phyloP scores from a whole-genome alignment of 2,888 invertebrate species.

The Macaria liturata region DNA sequence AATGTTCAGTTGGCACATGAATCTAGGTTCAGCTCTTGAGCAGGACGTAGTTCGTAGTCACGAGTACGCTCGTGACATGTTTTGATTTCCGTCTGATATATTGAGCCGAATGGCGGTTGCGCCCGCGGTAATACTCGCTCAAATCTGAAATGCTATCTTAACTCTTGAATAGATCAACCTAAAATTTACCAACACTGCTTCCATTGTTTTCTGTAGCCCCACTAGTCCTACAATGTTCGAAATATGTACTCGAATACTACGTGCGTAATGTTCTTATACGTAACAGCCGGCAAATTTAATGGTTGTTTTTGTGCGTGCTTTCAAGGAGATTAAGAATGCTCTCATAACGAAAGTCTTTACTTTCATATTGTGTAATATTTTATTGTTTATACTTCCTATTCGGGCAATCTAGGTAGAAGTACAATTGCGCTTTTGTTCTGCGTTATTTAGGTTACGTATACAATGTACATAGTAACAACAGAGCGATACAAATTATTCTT shows the following conservation, averaged over 20 bases:
- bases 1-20: constrained; percentile 31
- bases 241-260: background rate
- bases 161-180: too few species aligned
- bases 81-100: constrained; percentile 52
- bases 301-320: constrained; percentile 18
- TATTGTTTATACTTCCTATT: constrained; percentile 14
- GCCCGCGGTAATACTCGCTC: constrained; percentile 31
- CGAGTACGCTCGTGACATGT: constrained; percentile 52
- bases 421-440: constrained; percentile 27
- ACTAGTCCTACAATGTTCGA: background rate
- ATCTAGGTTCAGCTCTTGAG: constrained; percentile 35
- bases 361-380: constrained; percentile 20
- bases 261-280: constrained; percentile 11
- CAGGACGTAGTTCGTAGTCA: constrained; percentile 41
- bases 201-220: too few species aligned
- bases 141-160: constrained; percentile 28
- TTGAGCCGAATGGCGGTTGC: constrained; percentile 29
- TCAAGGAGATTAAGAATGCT: constrained; percentile 15
- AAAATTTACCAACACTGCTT: too few species aligned
- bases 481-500: constrained; percentile 24
- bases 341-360: constrained; percentile 17
- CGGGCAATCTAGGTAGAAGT: constrained; percentile 13
- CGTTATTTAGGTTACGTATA: constrained; percentile 17
- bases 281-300: constrained; percentile 15
- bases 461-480: constrained; percentile 21